Evolutionary conservation across 2,113 vertebrate genomes (phyloP), one percentile per base, ranked within the genome.

Genomic region (Neogobius melanostomus): DNA sequence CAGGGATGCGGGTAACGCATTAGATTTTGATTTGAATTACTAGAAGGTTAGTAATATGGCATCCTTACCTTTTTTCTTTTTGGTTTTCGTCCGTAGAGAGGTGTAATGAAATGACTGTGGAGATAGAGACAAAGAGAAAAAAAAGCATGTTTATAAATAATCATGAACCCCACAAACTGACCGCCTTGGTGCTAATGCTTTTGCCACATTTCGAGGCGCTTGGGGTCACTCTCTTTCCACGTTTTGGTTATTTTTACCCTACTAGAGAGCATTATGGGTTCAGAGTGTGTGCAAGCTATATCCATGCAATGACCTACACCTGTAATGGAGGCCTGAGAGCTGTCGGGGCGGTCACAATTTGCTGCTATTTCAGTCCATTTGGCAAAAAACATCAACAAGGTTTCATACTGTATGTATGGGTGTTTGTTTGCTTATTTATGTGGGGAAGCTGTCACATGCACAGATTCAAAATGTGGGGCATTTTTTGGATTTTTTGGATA

Each of bases 11-110:
- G 28, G 28, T 5, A 36, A 36, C 4, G 28, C 28, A 36, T 36
- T 36, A 2, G 28, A 36, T 36, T 36, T 36, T 1, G 28, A 36
- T 36, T 36, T 4, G 3, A 36, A 36, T 36, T 36, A 36, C 28
- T 36, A 36, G 3, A 5, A 36, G 28, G 3, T 36, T 36, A 5
- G 28, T 5, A 36, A 36, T 36, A 36, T 36, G 28, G 10, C 4
- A 6, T 14, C 1, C 66, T 83, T 92, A 97, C 95, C 95, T 95
- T 95, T 95, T 93, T 94, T 94, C 91, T 93, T 96, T 92, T 93
- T 95, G 93, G 92, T 93, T 94, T 95, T 97, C 64, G 93, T 93
- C 91, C 94, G 94, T 92, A 95, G 86, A 77, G 95, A 96, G 83
- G 95, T 92, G 84, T 95, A 95, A 89, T 95, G 94, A 82, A 97